Conservation (phyloP, 2,888 invertebrate species). For the Lasioglossum pauxillum region DNA sequence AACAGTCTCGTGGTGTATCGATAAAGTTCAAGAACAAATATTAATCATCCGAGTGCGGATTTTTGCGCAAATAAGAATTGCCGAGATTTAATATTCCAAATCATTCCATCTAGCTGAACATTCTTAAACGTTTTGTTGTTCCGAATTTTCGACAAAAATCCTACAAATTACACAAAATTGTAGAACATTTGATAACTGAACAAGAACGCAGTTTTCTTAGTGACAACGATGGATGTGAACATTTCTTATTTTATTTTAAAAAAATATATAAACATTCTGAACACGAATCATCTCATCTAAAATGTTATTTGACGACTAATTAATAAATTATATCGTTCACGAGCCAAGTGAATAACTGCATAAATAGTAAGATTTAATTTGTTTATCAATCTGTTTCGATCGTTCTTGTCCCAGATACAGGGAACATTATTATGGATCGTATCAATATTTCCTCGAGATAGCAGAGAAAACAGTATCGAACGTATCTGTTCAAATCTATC, state of each 20-base stretch:
- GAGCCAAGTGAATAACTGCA: neutral
- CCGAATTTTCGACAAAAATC: neutral
- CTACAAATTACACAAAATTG: neutral
- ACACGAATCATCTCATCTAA: neutral
- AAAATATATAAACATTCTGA: neutral
- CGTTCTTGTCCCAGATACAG: neutral
- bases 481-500: neutral
- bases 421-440: neutral
- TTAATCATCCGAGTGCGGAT: neutral
- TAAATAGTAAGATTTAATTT: neutral
- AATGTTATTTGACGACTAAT: neutral
- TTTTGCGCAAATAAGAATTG: neutral
- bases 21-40: neutral
- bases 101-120: neutral
- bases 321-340: neutral
- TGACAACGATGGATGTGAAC: neutral
- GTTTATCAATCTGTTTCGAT: constrained; percentile 3
- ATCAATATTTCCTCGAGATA: constrained; percentile 49
- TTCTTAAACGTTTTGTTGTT: neutral
- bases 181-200: neutral
- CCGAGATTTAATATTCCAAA: neutral
- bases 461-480: constrained; percentile 15
- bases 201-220: neutral
- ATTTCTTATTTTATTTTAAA: neutral
- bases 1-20: neutral